These are phyloP conservation scores for Aphyosemion australe DNA, from an alignment of 2,113 vertebrate genomes.

Conservation along the genomic window DNA sequence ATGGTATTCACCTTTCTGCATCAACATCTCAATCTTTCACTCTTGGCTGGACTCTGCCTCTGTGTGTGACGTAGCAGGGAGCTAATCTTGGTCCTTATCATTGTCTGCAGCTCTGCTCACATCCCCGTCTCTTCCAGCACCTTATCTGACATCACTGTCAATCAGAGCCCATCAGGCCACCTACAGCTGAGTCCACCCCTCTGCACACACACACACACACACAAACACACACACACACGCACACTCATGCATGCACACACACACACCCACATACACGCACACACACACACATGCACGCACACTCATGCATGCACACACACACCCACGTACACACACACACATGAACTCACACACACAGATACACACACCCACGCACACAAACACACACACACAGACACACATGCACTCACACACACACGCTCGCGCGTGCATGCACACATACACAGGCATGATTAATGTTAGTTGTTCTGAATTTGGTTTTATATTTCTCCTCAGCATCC, in stretches of 20 bases:
- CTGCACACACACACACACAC: neutral
- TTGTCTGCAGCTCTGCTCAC: slow-evolving; percentile 73
- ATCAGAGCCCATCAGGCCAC: slow-evolving; percentile 76
- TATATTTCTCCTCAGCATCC: neutral
- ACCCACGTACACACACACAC: neutral
- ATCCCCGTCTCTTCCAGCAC: slow-evolving; percentile 62
- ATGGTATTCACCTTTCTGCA: slow-evolving; percentile 51
- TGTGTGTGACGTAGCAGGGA: slow-evolving; percentile 58
- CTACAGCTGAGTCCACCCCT: slow-evolving; percentile 64
- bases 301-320: neutral
- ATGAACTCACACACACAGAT: neutral
- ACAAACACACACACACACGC: neutral
- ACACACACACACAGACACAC: neutral
- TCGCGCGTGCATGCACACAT: neutral
- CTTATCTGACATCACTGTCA: slow-evolving; percentile 81
- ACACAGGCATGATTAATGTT: neutral
- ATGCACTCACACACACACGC: neutral
- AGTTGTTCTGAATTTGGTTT: neutral
- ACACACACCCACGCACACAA: neutral
- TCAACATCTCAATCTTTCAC: slow-evolving; percentile 70
- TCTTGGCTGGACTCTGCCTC: slow-evolving; percentile 46
- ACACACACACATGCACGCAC: neutral
- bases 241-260: neutral
- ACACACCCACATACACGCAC: too few species aligned
- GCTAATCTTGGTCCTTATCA: slow-evolving; percentile 80